A percentile compares a stretch with the other conserved stretches of the same genome.
phyloP scores from a whole-genome alignment of 2,797 vertebrate genomes.

The Allochrocebus solatus region DNA sequence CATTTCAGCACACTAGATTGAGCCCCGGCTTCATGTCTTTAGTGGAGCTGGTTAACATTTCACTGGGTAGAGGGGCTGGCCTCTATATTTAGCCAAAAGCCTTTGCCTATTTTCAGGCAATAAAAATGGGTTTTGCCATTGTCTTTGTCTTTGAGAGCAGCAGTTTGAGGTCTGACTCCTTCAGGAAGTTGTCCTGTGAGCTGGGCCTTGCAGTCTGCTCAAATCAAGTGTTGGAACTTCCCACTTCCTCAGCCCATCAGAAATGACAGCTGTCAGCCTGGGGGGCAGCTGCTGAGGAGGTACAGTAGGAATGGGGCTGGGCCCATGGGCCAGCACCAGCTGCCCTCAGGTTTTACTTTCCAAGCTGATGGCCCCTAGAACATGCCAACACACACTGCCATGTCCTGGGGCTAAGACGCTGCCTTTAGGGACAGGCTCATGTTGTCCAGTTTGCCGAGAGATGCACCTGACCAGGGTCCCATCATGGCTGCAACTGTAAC shows the following conservation, averaged over 20 bases:
- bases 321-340: background rate
- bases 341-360: background rate
- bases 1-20: constrained; percentile 28
- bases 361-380: background rate
- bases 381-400: background rate
- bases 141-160: background rate
- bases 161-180: background rate
- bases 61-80: constrained; percentile 60
- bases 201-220: background rate
- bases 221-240: too few relatives aligned
- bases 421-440: background rate
- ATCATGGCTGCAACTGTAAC: background rate
- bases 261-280: background rate
- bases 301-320: fast-evolving
- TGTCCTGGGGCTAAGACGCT: too few relatives aligned
- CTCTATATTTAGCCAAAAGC: constrained; percentile 50
- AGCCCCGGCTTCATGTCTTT: constrained; percentile 41
- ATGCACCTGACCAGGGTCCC: fast-evolving
- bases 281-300: background rate
- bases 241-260: fast-evolving
- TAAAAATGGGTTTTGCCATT: background rate
- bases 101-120: constrained; percentile 18
- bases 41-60: background rate
- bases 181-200: background rate
- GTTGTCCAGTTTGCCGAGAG: background rate